These are phyloP conservation scores for Strigops habroptila DNA, from an alignment of 2,113 vertebrate genomes.

Conservation along the genomic window DNA sequence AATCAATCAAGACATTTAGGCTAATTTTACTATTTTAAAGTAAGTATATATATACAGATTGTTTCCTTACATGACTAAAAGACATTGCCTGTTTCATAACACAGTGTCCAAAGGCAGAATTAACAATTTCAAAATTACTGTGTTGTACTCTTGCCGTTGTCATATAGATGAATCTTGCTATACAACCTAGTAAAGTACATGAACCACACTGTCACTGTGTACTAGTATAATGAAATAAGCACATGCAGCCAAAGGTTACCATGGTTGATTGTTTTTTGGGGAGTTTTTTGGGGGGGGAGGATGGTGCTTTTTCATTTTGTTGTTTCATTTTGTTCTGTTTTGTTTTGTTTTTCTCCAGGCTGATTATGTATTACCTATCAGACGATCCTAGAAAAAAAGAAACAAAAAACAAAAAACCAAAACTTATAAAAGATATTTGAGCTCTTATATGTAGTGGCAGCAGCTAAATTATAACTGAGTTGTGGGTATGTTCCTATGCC, in stretches of 20 bases:
- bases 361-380: not conserved
- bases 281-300: not conserved
- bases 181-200: not conserved
- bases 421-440: not conserved
- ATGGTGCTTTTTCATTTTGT: not conserved
- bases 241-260: not conserved
- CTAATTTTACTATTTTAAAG: slow-evolving; percentile 8
- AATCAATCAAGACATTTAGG: not conserved
- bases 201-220: not conserved
- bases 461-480: not conserved
- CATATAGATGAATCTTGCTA: not conserved
- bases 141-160: not conserved
- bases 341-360: not conserved
- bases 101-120: not conserved
- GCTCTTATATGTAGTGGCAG: not conserved
- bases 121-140: not conserved
- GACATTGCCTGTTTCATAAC: not conserved
- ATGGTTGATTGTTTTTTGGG: accelerated
- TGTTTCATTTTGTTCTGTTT: not conserved
- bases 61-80: not conserved
- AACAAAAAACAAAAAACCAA: not conserved
- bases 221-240: not conserved
- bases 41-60: not conserved
- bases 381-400: not conserved
- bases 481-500: not conserved